Evolutionary conservation across 2,113 vertebrate genomes (phyloP).

Genomic region (Columba livia): DNA sequence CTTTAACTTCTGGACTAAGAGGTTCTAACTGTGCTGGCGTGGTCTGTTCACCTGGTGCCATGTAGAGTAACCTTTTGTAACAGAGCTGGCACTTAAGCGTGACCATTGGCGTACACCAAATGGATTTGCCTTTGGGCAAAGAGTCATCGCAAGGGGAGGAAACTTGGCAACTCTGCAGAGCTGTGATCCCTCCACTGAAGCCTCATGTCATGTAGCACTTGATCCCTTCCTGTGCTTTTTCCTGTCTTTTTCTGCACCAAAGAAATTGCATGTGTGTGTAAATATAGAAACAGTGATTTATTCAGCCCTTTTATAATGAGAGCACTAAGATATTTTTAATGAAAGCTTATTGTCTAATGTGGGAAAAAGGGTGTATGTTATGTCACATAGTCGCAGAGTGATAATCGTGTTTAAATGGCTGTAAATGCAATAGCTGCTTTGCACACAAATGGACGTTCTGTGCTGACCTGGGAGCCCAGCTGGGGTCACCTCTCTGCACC

Average conservation of each 20-base stretch:
- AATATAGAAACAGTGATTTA: not conserved
- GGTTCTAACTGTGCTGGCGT: not conserved
- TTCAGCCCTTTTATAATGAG: constrained; percentile 31
- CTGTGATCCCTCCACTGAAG: not conserved
- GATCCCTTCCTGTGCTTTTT: not conserved
- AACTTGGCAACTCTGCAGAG: not conserved
- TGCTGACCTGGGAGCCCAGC: not conserved
- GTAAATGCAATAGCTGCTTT: not conserved
- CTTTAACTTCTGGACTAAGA: not conserved
- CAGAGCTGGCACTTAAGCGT: not conserved
- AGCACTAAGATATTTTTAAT: constrained; percentile 15
- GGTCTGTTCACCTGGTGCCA: not conserved
- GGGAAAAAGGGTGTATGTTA: not conserved
- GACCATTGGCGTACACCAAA: not conserved
- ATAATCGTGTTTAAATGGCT: not conserved
- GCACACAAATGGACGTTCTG: not conserved
- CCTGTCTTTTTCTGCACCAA: constrained; percentile 43
- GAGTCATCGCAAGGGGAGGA: not conserved
- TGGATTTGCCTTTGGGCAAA: not conserved
- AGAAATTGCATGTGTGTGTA: constrained; percentile 28
- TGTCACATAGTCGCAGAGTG: not conserved
- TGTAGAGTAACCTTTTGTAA: not conserved
- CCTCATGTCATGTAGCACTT: not conserved
- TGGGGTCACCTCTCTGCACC: not conserved
- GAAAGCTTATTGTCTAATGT: not conserved